These are phyloP conservation scores for Prunella himalayana DNA, from an alignment of 2,113 vertebrate species.

Conservation along the genomic window DNA sequence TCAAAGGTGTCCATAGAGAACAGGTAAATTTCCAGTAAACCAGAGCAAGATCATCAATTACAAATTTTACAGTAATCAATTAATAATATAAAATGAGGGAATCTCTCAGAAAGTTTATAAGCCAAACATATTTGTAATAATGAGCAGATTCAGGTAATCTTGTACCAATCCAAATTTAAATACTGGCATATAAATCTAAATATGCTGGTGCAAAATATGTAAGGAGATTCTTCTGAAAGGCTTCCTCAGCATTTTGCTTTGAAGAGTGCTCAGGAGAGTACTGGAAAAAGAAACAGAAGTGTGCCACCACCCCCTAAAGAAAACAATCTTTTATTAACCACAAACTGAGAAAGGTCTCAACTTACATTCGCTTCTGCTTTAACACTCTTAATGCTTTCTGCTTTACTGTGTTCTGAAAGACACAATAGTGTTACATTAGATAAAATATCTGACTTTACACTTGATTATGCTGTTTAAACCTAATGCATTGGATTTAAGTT, in stretches of 20 bases:
- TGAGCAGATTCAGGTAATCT: not conserved
- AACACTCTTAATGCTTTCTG: conserved; percentile 95
- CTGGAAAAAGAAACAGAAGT: not conserved
- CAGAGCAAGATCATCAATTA: not conserved
- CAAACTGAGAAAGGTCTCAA: conserved; percentile 19
- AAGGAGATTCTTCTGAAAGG: not conserved
- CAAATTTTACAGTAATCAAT: not conserved
- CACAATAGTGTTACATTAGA: not conserved
- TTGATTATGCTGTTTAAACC: not conserved
- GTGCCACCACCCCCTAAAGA: not conserved
- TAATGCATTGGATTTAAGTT: not conserved
- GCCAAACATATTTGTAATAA: not conserved
- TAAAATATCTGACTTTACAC: not conserved
- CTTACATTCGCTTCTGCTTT: conserved; percentile 98
- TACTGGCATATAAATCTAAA: not conserved
- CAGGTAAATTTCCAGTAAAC: not conserved
- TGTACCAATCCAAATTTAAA: not conserved
- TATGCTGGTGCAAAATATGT: not conserved
- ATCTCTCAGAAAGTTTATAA: not conserved
- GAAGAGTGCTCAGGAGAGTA: not conserved
- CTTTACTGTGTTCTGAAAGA: conserved; percentile 94
- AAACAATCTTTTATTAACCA: not conserved
- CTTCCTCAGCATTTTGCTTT: not conserved
- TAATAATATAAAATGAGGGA: not conserved
- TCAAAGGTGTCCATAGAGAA: not conserved